These are phyloP conservation scores for Spilarctia lutea DNA, from an alignment of 2,888 invertebrate species.

Conservation along the genomic window DNA sequence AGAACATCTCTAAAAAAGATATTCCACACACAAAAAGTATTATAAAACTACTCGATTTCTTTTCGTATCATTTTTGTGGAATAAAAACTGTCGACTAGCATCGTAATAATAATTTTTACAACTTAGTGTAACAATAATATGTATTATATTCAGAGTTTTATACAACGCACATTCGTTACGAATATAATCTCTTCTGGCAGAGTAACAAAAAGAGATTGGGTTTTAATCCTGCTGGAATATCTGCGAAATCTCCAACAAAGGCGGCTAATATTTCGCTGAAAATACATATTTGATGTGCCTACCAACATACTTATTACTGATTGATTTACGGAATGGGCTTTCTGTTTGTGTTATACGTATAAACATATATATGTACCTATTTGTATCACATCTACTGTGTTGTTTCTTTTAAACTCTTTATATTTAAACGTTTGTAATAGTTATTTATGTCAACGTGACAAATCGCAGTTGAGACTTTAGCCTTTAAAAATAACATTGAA, in stretches of 20 bases:
- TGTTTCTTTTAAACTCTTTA: slow-evolving; percentile 18
- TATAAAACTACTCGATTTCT: slow-evolving; percentile 41
- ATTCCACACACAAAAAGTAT: slow-evolving; percentile 39
- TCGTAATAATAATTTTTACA: slow-evolving; percentile 58
- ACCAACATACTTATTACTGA: slow-evolving; percentile 59
- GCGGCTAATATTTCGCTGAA: slow-evolving; percentile 60
- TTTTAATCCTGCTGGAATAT: slow-evolving; percentile 72
- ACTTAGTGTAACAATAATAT: slow-evolving; percentile 53
- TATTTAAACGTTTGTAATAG: slow-evolving; percentile 27
- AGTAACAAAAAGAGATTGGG: slow-evolving; percentile 73
- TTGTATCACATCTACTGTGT: slow-evolving; percentile 21
- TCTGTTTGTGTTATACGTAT: slow-evolving; percentile 35
- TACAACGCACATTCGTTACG: slow-evolving; percentile 58
- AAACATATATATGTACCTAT: slow-evolving; percentile 15
- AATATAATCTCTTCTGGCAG: slow-evolving; percentile 68
- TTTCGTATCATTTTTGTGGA: slow-evolving; percentile 45
- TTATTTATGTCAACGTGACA: slow-evolving; percentile 30
- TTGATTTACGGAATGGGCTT: slow-evolving; percentile 58
- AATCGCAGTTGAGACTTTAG: slow-evolving; percentile 27
- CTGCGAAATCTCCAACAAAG: slow-evolving; percentile 61
- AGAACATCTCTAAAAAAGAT: slow-evolving; percentile 24
- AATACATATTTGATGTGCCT: slow-evolving; percentile 62
- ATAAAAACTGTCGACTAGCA: slow-evolving; percentile 49
- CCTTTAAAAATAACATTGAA: slow-evolving; percentile 33
- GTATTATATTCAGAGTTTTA: slow-evolving; percentile 53